Conservation (phyloP, 2,797 vertebrate species). For the Prionace glauca region DNA sequence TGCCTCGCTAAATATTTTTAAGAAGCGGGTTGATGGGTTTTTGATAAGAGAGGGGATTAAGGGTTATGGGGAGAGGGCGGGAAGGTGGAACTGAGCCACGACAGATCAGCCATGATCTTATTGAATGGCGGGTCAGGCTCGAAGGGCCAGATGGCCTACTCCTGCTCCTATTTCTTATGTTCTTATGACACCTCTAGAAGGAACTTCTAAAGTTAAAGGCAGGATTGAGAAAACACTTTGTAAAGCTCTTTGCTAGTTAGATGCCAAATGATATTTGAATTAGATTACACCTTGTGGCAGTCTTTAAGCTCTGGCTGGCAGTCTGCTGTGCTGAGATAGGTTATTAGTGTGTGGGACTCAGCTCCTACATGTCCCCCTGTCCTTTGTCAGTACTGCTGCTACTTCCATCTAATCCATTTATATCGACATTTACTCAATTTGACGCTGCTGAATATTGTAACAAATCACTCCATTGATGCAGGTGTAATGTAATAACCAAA, state of each 20-base stretch:
- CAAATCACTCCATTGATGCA: constrained; percentile 99
- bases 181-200: not conserved
- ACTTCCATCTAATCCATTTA: constrained; percentile 88
- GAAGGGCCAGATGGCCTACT: too few species aligned
- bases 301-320: constrained; percentile 64
- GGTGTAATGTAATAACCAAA: constrained; percentile 97
- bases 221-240: not conserved
- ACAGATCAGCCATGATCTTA: too few species aligned
- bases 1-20: too few species aligned
- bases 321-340: constrained; percentile 68
- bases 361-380: constrained; percentile 70
- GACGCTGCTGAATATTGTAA: constrained; percentile 83
- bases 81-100: too few species aligned
- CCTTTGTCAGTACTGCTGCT: constrained; percentile 88
- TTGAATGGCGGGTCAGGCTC: too few species aligned
- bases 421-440: constrained; percentile 98
- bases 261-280: constrained; percentile 46
- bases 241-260: not conserved
- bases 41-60: too few species aligned
- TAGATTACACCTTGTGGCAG: constrained; percentile 63
- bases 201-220: not conserved
- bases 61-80: too few species aligned
- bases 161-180: too few species aligned
- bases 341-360: constrained; percentile 62
- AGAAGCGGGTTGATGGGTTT: too few species aligned